Base-by-base conservation (phyloP, 2,797 vertebrate species). In the Amazona ochrocephala region DNA sequence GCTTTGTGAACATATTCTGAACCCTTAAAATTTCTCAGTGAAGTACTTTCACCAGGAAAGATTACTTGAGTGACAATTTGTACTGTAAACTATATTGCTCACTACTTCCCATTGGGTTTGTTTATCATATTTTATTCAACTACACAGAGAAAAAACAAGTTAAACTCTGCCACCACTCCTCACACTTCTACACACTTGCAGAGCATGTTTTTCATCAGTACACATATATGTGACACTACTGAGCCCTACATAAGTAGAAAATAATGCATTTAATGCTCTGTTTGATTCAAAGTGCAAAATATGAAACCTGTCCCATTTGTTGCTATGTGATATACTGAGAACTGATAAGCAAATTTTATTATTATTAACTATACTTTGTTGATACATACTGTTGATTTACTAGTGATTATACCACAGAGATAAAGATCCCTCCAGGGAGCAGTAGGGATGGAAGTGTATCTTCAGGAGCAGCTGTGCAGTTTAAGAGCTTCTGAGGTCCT, bases 181-280 rank as follows among this genome's bases (percentile, higher is more conserved):
- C 73, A 54, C 39, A 70, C 66, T 87, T 93, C 30, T 42, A 19
- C 87, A 80, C 34, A 51, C 70, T 93, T 61, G 61, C 62, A 94
- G 80, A 95, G 22, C 29, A 11, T 84, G 53, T 75, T 89, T 94
- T 84, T 75, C 58, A 68, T 87, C 89, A 81, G 81, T 71, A 90
- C n/a, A 11, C 24, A 7, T 26, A 78, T 84, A 65, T 7, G 34
- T 87, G 64, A 67, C 54, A 76, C 53, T 84, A 70, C 89, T 54
- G 87, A 89, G 71, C 64, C 84, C 77, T 66, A 92, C 95, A 41
- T 82, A 89, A 90, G 68, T 81, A 78, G 84, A 89, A 94, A 86
- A 89, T 75, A 90, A 94, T 73, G 45, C 74, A 93, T 93, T 94
- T 93, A 93, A 95, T 94, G 68, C 72, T 93, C 9, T 0, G 47